A percentile compares a stretch with the other conserved stretches of the same genome.
Conservation (phyloP, 2,888 invertebrate genomes). For the Tinea trinotella region DNA sequence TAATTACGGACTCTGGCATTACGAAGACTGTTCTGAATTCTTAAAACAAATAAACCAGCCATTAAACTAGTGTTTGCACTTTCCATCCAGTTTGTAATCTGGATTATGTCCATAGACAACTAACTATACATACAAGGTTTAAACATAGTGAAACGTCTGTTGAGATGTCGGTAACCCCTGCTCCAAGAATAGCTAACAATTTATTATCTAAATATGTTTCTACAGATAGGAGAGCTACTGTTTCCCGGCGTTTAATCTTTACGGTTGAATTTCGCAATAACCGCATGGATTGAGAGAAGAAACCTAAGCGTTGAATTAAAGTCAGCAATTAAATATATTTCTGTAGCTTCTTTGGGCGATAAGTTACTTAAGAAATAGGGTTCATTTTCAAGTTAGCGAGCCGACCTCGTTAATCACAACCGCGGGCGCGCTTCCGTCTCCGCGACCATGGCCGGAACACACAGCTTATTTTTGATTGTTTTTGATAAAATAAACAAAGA, state of each 20-base stretch:
- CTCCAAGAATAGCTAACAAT: conserved; percentile 1
- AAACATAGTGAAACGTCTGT: neutral
- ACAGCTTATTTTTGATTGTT: conserved; percentile 64
- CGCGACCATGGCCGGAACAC: conserved; percentile 42
- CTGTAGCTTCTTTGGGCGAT: conserved; percentile 39
- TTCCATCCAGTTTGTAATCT: neutral
- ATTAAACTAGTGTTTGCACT: neutral
- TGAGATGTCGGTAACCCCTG: neutral
- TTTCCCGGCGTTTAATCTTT: neutral
- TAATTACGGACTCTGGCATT: too few relatives aligned
- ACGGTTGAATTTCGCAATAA: neutral
- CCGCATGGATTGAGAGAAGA: conserved; percentile 24
- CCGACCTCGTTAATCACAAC: conserved; percentile 57
- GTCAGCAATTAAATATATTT: conserved; percentile 47
- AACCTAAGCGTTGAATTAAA: conserved; percentile 27
- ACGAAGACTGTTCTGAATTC: neutral
- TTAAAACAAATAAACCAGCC: neutral
- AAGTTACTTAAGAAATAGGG: conserved; percentile 58
- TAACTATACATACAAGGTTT: neutral
- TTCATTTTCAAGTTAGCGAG: conserved; percentile 55
- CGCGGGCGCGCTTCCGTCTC: conserved; percentile 45
- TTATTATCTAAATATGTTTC: conserved; percentile 2
- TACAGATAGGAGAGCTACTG: neutral
- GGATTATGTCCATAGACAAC: neutral
- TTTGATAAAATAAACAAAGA: conserved; percentile 65